Conservation (phyloP, 2,888 invertebrate species). For the Megastigmus dorsalis region DNA sequence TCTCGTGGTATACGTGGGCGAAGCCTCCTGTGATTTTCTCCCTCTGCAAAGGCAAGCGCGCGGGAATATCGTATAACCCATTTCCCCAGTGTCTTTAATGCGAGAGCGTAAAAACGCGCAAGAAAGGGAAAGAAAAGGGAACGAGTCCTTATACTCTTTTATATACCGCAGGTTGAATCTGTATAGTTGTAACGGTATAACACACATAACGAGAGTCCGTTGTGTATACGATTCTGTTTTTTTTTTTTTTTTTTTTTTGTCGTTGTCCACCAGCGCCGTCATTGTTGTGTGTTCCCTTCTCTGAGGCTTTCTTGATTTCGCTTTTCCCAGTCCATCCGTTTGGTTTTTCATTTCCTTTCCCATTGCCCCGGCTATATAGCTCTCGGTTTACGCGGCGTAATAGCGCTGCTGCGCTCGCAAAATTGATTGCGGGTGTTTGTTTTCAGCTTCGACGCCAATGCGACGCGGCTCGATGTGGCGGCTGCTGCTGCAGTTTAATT, state of each 20-base stretch:
- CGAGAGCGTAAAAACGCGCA: not conserved
- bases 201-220: no score
- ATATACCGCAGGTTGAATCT: no score
- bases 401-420: no score
- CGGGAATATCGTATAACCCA: conserved; percentile 16
- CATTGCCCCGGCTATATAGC: not conserved
- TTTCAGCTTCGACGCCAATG: no score
- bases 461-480: no score
- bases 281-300: no score
- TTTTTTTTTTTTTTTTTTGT: not conserved
- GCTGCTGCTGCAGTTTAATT: conserved; percentile 11
- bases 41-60: no score
- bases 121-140: not conserved
- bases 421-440: not conserved
- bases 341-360: not conserved
- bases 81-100: conserved; percentile 13
- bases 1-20: not conserved
- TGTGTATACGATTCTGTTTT: no score
- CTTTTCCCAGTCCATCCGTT: not conserved
- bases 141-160: not conserved
- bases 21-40: conserved; percentile 18
- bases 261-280: not conserved
- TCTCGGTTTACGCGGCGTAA: no score
- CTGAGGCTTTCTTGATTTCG: not conserved
- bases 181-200: no score